Evolutionary conservation across 2,797 vertebrate genomes (phyloP).

Genomic region (Sciurus vulgaris): DNA sequence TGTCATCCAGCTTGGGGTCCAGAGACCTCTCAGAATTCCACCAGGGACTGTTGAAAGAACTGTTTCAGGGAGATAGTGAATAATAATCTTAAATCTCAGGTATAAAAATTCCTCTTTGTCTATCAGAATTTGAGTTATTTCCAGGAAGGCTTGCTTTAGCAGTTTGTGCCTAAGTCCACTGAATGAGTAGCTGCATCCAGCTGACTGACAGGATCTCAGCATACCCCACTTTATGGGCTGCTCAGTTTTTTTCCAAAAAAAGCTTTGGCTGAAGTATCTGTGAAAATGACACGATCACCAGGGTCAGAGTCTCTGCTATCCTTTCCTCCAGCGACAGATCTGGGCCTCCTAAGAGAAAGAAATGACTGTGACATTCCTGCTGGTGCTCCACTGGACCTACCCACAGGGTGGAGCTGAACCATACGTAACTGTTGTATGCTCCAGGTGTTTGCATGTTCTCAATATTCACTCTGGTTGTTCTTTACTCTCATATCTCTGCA

Average conservation of each 20-base stretch:
- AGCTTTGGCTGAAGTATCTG: not conserved
- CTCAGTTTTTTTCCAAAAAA: not conserved
- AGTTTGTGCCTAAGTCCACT: not conserved
- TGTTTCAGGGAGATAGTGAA: conserved; percentile 28
- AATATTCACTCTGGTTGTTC: not conserved
- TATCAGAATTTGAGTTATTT: not conserved
- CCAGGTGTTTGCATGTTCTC: not conserved
- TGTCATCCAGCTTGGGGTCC: not conserved
- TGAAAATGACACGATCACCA: not conserved
- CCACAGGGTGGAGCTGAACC: not conserved
- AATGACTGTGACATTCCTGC: not conserved
- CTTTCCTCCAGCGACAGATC: not conserved
- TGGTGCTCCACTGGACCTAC: not conserved
- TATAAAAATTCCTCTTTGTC: not conserved
- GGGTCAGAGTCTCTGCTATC: not conserved
- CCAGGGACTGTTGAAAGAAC: not conserved
- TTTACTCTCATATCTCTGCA: not conserved
- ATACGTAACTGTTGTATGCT: not conserved
- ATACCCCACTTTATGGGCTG: not conserved
- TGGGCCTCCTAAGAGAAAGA: not conserved
- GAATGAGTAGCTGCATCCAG: not conserved
- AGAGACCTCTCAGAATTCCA: conserved; percentile 48
- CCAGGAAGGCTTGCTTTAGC: conserved; percentile 12
- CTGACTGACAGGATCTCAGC: not conserved
- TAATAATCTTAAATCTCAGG: conserved; percentile 35